These are phyloP conservation scores for Dasyurus viverrinus DNA, from an alignment of 2,113 vertebrate genomes.

Conservation along the genomic window DNA sequence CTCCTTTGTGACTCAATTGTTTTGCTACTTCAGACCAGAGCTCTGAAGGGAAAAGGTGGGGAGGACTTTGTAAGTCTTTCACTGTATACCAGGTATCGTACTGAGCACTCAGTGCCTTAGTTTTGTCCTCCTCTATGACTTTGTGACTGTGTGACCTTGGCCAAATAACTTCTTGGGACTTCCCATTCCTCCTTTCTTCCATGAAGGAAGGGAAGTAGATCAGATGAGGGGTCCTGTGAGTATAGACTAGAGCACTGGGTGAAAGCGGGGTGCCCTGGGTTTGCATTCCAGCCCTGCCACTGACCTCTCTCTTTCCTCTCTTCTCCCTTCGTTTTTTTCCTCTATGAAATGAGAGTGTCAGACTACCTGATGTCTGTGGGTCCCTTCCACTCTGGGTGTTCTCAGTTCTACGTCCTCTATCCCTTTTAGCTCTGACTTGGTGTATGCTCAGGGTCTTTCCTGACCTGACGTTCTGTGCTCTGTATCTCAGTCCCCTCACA, in stretches of 20 bases:
- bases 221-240: background rate
- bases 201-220: background rate
- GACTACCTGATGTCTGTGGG: background rate
- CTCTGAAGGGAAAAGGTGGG: background rate
- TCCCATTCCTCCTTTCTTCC: background rate
- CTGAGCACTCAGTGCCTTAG: background rate
- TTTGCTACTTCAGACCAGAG: background rate
- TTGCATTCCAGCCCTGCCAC: background rate
- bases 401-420: background rate
- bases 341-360: background rate
- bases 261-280: background rate
- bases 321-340: background rate
- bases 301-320: background rate
- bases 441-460: background rate
- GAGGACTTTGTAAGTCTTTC: background rate
- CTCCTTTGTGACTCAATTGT: background rate
- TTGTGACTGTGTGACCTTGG: background rate
- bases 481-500: background rate
- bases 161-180: background rate
- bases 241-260: background rate
- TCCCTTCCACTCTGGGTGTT: background rate
- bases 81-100: background rate
- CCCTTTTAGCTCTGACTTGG: background rate
- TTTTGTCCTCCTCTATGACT: background rate
- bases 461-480: background rate